phyloP scores from a whole-genome alignment of 2,888 invertebrate species.

The Orchestes rusci region DNA sequence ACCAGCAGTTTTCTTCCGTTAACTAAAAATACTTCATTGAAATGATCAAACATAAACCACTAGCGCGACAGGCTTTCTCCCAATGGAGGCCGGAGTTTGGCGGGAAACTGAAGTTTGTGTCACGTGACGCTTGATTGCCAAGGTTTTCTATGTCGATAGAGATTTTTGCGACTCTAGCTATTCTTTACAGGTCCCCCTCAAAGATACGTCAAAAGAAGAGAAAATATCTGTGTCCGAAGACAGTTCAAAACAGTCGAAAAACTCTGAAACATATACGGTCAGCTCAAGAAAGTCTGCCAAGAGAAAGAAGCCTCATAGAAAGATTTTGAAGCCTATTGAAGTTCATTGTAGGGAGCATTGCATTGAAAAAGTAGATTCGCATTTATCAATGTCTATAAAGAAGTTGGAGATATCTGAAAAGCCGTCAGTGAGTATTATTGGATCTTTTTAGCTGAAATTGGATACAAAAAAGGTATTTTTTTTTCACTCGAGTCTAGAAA shows the following conservation, averaged over 20 bases:
- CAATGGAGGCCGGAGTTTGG: no score
- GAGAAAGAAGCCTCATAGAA: constrained; percentile 4
- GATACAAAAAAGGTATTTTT: neutral
- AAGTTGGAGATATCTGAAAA: constrained; percentile 38
- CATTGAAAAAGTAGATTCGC: constrained; percentile 38
- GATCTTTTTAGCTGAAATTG: neutral
- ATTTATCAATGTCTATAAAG: constrained; percentile 36
- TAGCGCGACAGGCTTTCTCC: no score
- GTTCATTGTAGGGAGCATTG: constrained; percentile 41
- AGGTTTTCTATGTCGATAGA: no score
- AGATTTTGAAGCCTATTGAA: constrained; percentile 11
- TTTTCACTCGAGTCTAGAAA: no score
- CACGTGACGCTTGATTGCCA: no score
- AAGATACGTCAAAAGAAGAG: constrained; percentile 3
- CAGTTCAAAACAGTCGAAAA: neutral
- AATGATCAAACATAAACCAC: no score
- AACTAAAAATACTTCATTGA: no score
- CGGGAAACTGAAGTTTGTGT: no score
- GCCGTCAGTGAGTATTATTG: constrained; percentile 20
- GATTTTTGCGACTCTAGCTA: no score
- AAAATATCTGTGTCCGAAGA: no score
- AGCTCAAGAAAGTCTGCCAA: constrained; percentile 6
- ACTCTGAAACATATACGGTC: neutral
- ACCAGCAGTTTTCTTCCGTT: no score
- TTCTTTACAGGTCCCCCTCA: no score